Percentiles rank a stretch among this genome's conserved stretches.
Conservation (phyloP, 2,113 vertebrate species). For the Channa argus region DNA sequence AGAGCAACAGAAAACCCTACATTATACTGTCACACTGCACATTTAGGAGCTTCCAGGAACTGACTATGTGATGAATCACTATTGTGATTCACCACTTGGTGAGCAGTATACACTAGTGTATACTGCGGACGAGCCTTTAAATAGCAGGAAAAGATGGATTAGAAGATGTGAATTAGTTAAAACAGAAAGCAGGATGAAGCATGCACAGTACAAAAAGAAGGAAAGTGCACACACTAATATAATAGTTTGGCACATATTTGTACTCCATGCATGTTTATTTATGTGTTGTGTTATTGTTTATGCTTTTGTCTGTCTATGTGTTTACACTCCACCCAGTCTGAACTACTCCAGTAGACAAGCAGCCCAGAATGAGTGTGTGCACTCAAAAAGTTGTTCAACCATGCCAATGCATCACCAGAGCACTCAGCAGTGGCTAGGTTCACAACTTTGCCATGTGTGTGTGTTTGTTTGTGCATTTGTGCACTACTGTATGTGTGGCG, state of each 20-base stretch:
- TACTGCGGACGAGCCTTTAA: conserved; percentile 31
- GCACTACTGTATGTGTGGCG: conserved; percentile 4
- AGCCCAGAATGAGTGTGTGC: background rate
- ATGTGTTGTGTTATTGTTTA: conserved; percentile 22
- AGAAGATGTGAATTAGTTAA: conserved; percentile 27
- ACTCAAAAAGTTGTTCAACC: conserved; percentile 14
- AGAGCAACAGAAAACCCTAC: no score
- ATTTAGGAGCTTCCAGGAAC: conserved; percentile 36
- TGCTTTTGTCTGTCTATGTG: conserved; percentile 20
- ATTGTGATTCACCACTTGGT: conserved; percentile 55
- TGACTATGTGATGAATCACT: conserved; percentile 56
- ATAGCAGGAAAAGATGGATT: conserved; percentile 35
- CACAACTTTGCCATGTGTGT: conserved; percentile 25
- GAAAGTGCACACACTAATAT: conserved; percentile 6
- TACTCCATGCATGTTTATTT: conserved; percentile 1
- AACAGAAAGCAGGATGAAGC: conserved; percentile 32
- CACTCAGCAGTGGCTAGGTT: conserved; percentile 26
- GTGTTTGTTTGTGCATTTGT: conserved; percentile 14
- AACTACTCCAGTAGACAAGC: conserved; percentile 11
- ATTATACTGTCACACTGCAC: conserved; percentile 1
- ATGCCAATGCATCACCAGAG: conserved; percentile 19
- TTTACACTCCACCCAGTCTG: conserved; percentile 32
- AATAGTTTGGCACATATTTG: conserved; percentile 22
- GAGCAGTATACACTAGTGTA: conserved; percentile 36
- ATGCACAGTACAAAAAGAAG: background rate